phyloP scores from a whole-genome alignment of 2,797 vertebrate species.

The Falco biarmicus region DNA sequence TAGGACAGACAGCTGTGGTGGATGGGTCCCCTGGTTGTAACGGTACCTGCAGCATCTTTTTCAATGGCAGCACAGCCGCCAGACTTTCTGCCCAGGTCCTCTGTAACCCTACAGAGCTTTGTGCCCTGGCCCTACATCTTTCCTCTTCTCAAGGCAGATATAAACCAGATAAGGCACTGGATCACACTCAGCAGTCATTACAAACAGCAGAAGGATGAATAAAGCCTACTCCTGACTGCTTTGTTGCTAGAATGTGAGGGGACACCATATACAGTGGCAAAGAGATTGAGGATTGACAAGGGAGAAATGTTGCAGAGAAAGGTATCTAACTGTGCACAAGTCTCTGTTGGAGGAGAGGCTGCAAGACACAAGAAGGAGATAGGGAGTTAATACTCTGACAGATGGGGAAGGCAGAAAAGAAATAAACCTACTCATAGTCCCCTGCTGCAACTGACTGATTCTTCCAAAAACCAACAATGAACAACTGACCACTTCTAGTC shows the following conservation, averaged over 20 bases:
- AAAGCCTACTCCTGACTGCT: background rate
- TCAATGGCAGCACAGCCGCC: background rate
- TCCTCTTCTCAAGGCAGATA: background rate
- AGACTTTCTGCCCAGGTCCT: background rate
- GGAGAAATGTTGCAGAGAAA: background rate
- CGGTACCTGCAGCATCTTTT: background rate
- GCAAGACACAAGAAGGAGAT: background rate
- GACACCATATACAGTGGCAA: background rate
- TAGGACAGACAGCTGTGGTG: background rate
- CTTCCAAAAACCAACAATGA: background rate
- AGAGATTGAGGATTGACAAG: background rate
- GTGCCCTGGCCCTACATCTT: background rate
- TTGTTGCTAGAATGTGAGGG: background rate
- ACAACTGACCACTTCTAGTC: background rate
- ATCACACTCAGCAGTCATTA: background rate
- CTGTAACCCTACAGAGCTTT: background rate
- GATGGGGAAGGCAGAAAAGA: background rate
- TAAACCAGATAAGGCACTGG: background rate
- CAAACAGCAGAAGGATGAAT: background rate
- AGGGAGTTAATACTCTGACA: background rate
- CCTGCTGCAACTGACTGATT: background rate
- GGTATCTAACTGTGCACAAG: background rate
- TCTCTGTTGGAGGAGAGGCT: background rate
- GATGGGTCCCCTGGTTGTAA: background rate
- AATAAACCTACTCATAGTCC: background rate